Evolutionary conservation across 1,140 invertebrate genomes (phyloP).

Genomic region (Tribolium madens): DNA sequence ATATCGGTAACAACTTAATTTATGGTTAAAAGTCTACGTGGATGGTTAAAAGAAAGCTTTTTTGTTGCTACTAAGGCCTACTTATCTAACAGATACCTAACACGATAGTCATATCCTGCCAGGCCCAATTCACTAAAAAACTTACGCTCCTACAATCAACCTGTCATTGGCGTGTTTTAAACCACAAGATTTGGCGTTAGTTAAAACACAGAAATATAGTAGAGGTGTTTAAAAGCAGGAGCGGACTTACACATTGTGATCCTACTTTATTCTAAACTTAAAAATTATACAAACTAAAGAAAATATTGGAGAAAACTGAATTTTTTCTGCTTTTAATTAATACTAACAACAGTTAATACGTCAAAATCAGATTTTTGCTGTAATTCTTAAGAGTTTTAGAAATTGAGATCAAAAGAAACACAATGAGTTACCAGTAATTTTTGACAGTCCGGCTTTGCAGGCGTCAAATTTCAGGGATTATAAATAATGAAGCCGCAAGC

Average conservation of each 20-base stretch:
- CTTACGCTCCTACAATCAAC: slow-evolving; percentile 27
- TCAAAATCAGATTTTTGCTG: too few relatives aligned
- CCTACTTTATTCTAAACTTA: too few relatives aligned
- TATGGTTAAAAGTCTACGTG: slow-evolving; percentile 26
- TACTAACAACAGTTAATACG: too few relatives aligned
- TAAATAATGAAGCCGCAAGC: neutral
- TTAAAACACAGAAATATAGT: neutral
- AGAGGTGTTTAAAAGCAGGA: neutral
- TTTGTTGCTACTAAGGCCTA: slow-evolving; percentile 21
- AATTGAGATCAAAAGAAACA: too few relatives aligned
- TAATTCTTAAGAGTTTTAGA: too few relatives aligned
- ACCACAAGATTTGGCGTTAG: slow-evolving; percentile 24
- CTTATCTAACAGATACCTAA: slow-evolving; percentile 34
- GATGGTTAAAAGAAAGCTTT: slow-evolving; percentile 34
- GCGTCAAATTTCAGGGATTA: neutral
- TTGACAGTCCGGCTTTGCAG: neutral
- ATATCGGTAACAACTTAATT: slow-evolving; percentile 36
- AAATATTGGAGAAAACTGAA: too few relatives aligned
- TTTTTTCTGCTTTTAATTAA: too few relatives aligned
- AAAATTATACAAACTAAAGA: too few relatives aligned
- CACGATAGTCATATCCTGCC: slow-evolving; percentile 30
- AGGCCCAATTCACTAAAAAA: slow-evolving; percentile 33
- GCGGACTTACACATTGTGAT: neutral
- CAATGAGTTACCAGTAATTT: too few relatives aligned
- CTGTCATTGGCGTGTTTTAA: slow-evolving; percentile 25